Base-by-base conservation (phyloP, 2,113 vertebrate species). In the Tenebrosternarchus preto region DNA sequence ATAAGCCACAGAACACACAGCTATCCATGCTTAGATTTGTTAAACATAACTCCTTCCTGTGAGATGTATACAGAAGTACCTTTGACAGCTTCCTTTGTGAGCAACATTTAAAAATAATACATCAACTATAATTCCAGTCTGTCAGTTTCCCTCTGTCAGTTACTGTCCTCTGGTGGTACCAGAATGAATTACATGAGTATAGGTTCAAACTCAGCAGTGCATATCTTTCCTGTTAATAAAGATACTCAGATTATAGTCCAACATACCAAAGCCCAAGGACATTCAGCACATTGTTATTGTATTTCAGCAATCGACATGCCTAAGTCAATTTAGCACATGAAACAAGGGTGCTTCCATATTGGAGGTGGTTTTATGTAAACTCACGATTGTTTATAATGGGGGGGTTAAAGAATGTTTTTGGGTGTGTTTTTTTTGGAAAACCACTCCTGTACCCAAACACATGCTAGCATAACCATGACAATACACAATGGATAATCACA, bases 91-190 rank as follows among this genome's bases (percentile, higher is more conserved):
- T 55, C 43, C 66, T 63, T 78, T 78, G 68, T 50, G 50, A 60
- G 53, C 24, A 19, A 5, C 5, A 12, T 64, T 82, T 64, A 72
- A 59, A 57, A 64, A 80, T 70, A 72, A 68, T 71, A 20, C 60
- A 75, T 57, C 25, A 17, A 78, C 64, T 50, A 5, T 15, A 39
- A 39, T 75, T n/a, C 72, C 17, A 31, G 72, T 57, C 64, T 57
- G 33, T 33, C 11, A 39, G 25, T 77, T 39, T n/a, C 11, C 20
- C 31, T 64, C 1, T 57, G 50, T 46, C 22, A 50, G 16, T 64
- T 73, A 64, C 71, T 84, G 64, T 22, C 71, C 43, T 76, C 83
- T 84, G 20, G 76, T 75, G 83, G 76, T 81, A 56, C 1, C 4
- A 64, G 8, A 57, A 73, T 19, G 27, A 78, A 75, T 12, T 57